A percentile compares a stretch with the other conserved stretches of the same genome.
phyloP scores from a whole-genome alignment of 2,888 invertebrate genomes.

The Bombyx huttoni region DNA sequence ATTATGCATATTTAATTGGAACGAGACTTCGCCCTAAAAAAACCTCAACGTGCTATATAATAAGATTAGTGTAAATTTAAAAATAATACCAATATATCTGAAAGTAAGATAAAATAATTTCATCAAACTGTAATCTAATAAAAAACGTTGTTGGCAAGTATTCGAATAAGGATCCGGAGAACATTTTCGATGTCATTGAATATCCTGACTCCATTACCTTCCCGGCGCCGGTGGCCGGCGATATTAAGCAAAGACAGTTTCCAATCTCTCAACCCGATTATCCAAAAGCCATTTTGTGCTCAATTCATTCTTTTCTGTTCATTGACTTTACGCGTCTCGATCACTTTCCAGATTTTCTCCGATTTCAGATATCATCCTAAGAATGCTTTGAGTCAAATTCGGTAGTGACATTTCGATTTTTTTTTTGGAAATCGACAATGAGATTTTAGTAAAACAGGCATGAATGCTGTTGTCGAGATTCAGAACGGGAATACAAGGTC shows the following conservation, averaged over 20 bases:
- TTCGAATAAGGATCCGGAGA: background rate
- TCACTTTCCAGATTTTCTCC: background rate
- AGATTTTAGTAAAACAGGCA: too few species aligned
- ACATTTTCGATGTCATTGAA: background rate
- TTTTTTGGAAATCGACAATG: too few species aligned
- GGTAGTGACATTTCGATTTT: too few species aligned
- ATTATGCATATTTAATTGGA: too few species aligned
- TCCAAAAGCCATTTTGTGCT: slow-evolving; percentile 15
- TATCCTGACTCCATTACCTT: background rate
- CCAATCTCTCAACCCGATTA: slow-evolving; percentile 19
- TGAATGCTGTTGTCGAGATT: too few species aligned
- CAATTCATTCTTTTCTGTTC: slow-evolving; percentile 20
- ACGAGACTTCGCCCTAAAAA: too few species aligned
- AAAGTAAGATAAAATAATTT: background rate
- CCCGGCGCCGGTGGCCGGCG: background rate
- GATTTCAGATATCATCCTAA: too few species aligned
- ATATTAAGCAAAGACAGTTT: background rate
- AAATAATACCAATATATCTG: background rate
- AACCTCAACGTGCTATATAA: too few species aligned
- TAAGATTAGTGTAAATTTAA: background rate
- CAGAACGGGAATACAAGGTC: too few species aligned
- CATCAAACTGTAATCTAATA: background rate
- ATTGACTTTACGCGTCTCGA: slow-evolving; percentile 14
- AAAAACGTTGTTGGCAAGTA: background rate
- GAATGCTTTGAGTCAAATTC: too few species aligned